Percentiles rank a stretch among this genome's conserved stretches.
Conservation (phyloP, 2,113 vertebrate species). For the Sprattus sprattus region DNA sequence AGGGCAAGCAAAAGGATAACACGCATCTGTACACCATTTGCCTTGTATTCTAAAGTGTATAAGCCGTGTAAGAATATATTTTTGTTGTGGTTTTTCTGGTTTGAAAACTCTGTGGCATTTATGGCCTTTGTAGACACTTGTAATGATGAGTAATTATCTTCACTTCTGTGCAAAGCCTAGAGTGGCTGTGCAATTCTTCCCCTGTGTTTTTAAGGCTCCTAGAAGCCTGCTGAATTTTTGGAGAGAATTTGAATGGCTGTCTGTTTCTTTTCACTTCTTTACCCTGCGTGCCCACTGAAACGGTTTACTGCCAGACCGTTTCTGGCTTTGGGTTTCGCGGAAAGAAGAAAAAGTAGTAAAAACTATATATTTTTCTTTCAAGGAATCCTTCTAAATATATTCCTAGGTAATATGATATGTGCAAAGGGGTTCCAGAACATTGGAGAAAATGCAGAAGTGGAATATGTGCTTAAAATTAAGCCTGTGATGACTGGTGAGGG, state of each 20-base stretch:
- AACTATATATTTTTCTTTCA: not conserved
- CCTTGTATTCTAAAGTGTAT: not conserved
- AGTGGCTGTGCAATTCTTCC: conserved; percentile 1
- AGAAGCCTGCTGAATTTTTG: conserved; percentile 7
- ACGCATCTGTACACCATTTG: not conserved
- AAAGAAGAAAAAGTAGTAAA: not conserved
- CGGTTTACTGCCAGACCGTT: not conserved
- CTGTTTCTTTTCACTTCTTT: not conserved
- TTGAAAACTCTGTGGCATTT: not conserved
- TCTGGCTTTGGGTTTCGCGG: not conserved
- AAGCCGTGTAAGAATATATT: not conserved
- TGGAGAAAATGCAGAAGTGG: not conserved
- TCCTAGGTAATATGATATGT: not conserved
- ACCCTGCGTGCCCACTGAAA: not conserved
- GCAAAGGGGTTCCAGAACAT: not conserved
- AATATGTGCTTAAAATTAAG: not conserved
- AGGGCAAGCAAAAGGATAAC: not conserved
- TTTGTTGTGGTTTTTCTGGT: not conserved
- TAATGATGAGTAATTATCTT: conserved; percentile 14
- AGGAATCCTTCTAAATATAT: conserved; percentile 7
- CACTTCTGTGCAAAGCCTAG: not conserved
- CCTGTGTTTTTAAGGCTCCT: conserved; percentile 11
- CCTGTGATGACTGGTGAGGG: not conserved
- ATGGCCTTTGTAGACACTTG: not conserved
- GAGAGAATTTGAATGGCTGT: conserved; percentile 9